phyloP scores from a whole-genome alignment of 2,113 vertebrate genomes.

The Nothocercus nigrocapillus region DNA sequence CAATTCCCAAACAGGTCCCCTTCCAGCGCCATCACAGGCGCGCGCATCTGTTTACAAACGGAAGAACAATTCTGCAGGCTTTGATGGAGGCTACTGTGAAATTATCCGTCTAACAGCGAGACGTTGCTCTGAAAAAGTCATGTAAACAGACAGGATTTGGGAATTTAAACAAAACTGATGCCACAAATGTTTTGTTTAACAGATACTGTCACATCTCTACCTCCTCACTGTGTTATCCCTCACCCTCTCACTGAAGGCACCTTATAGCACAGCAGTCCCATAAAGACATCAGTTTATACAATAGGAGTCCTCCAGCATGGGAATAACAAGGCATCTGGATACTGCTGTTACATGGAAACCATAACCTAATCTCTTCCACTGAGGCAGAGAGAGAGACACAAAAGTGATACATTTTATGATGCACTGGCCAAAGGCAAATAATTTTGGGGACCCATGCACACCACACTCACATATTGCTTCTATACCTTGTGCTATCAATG shows the following conservation, averaged over 20 bases:
- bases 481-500: neutral
- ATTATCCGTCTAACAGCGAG: neutral
- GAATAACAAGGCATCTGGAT: neutral
- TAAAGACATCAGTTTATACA: neutral
- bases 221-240: neutral
- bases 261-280: neutral
- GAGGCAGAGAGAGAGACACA: neutral
- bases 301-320: neutral
- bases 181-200: neutral
- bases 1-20: neutral
- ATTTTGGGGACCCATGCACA: neutral
- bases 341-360: neutral
- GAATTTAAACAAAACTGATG: neutral
- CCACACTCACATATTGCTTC: neutral
- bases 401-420: neutral
- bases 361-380: neutral
- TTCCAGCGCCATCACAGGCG: neutral
- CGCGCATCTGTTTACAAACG: fast-evolving
- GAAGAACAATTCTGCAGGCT: neutral
- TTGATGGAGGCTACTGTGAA: neutral
- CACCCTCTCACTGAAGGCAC: neutral
- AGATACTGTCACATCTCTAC: neutral
- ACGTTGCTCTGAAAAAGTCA: neutral
- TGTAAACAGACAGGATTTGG: neutral
- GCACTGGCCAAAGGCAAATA: neutral